Base-by-base conservation (phyloP, 2,888 invertebrate genomes). In the Pyrgus malvae region DNA sequence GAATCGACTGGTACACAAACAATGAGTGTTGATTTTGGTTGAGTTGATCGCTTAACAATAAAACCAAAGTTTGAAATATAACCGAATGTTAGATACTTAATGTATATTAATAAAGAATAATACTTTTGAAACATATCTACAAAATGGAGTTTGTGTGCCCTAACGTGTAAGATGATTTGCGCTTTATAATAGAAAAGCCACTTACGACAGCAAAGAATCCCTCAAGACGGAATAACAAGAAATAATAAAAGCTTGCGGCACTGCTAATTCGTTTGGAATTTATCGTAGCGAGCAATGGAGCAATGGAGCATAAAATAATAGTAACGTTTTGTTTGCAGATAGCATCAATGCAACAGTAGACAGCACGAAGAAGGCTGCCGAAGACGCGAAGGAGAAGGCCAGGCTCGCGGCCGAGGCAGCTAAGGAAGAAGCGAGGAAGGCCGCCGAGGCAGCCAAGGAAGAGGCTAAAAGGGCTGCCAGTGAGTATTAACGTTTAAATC, bases 361-460 rank as follows among this genome's bases (percentile, higher is more conserved):
- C 63, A 73, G 72, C 1, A 86, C 85, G 0, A 89, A 89, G 79
- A 86, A 87, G 67, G 85, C 88, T 0, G 90, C 88, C 1, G 90
- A 87, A 50, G 83, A 83, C 0, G 90, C 89, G 1, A 85, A 87
- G 63, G 84, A 85, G 59, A 82, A 82, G 69, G 90, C 88, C n/a
- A 66, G 78, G 27, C 63, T 61, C 2, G 83, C 85, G 4, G 85
- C 86, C 3, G 83, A 84, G 57, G 81, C 85, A 3, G 83, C 85
- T 2, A 78, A 75, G 57, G 78, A 80, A 9, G 87, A 85, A 40
- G 90, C 88, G 21, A 83, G 76, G 33, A 65, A 62, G 8, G 83
- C 85, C 9, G 83, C 85, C 5, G 82, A 83, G 55, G 80, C 85
- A 16, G 83, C 86, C 8, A 77, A 72, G 56, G 78, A 78, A n/a